These are phyloP conservation scores for Poicephalus gulielmi DNA, from an alignment of 2,113 vertebrate species.

Conservation along the genomic window DNA sequence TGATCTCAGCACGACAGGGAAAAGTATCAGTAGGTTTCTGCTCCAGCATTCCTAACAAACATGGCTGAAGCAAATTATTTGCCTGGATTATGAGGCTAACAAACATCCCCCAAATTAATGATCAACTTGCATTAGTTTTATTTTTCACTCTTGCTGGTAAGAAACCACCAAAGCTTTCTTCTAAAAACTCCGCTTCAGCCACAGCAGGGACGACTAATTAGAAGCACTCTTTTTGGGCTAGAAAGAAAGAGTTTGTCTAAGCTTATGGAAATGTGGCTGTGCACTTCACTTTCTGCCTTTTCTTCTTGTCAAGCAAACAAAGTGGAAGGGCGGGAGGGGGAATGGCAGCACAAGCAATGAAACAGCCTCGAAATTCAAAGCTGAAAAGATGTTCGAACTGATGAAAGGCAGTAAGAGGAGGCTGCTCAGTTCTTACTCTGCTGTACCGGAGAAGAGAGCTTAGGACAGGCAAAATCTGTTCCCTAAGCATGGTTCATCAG, in stretches of 20 bases:
- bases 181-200: neutral
- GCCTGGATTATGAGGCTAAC: constrained; percentile 12
- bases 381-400: constrained; percentile 28
- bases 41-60: constrained; percentile 3
- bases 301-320: constrained; percentile 57
- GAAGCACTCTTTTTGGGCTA: constrained; percentile 6
- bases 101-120: neutral
- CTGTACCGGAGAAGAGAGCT: constrained; percentile 5
- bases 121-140: neutral
- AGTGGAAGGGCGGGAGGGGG: neutral
- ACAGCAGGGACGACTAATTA: constrained; percentile 48
- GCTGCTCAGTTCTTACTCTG: constrained; percentile 10
- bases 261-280: constrained; percentile 52
- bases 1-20: constrained; percentile 5
- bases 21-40: neutral
- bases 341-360: constrained; percentile 12
- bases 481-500: neutral
- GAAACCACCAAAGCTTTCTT: constrained; percentile 12
- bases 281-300: constrained; percentile 54
- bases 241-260: constrained; percentile 26
- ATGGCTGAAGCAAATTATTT: constrained; percentile 23
- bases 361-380: constrained; percentile 27
- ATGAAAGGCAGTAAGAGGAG: constrained; percentile 6
- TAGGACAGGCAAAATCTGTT: constrained; percentile 44
- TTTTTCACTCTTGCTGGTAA: constrained; percentile 25